phyloP scores from a whole-genome alignment of 2,888 invertebrate species.

The Napeogenes sylphis region DNA sequence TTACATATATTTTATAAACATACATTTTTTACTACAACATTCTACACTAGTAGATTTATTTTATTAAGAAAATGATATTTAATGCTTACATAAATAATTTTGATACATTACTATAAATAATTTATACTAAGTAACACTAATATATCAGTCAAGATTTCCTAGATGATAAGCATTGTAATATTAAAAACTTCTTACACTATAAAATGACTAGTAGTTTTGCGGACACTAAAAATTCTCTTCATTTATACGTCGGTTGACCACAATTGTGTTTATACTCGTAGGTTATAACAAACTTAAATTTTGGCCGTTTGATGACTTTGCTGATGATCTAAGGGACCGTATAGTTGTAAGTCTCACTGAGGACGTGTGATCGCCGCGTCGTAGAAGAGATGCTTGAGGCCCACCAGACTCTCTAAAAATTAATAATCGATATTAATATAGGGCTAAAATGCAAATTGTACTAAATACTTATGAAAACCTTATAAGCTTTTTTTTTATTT shows the following conservation, averaged over 20 bases:
- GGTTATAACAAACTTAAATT: conserved; percentile 66
- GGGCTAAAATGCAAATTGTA: no score
- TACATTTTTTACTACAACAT: no score
- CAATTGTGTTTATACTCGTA: neutral
- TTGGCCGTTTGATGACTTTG: conserved; percentile 64
- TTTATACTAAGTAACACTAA: no score
- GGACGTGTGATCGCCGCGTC: conserved; percentile 65
- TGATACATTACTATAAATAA: no score
- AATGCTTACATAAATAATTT: no score
- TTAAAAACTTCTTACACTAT: neutral
- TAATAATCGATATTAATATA: conserved; percentile 5
- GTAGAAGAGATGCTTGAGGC: conserved; percentile 60
- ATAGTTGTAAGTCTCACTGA: conserved; percentile 65
- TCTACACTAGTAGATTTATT: no score
- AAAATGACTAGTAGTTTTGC: conserved; percentile 26
- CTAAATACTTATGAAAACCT: no score
- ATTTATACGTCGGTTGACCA: conserved; percentile 3
- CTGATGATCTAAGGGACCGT: conserved; percentile 58
- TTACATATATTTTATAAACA: no score
- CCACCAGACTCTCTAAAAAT: conserved; percentile 64
- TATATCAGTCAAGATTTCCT: no score
- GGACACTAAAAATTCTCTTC: conserved; percentile 20
- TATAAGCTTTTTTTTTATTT: no score
- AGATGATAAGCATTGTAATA: no score
- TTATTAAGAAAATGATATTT: no score